Evolutionary conservation across 2,888 invertebrate species (phyloP), one percentile per base, ranked within the genome.

Genomic region (Cryptocheilus praepositus): DNA sequence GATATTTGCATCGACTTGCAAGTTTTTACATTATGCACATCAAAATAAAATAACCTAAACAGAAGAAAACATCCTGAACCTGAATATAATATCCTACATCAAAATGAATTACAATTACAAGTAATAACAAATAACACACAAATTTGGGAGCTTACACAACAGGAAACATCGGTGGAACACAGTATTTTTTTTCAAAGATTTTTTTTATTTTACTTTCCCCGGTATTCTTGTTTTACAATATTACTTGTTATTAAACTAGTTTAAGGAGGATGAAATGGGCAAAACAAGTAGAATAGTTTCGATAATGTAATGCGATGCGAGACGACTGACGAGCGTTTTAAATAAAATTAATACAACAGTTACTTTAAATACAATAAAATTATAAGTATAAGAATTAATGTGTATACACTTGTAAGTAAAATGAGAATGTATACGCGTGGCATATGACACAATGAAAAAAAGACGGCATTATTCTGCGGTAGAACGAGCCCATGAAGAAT

Each of bases 231-330:
- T 82, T 81, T 82, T 81, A 84, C 83, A 85, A 74, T 82, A 78
- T 80, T 78, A 74, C 77, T 77, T 77, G 72, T 81, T 80, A 79
- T 79, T 77, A 76, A 81, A 80, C 77, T 82, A 83, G 70, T 81
- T 79, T 70, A 79, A 77, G 80, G 78, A 75, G 79, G 79, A 83
- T 82, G 82, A 84, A 78, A 84, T 82, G 79, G 81, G 78, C 80
- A 84, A 81, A 83, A 79, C 73, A 77, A 71, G 75, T 81, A 79
- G 73, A 80, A 69, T 73, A 79, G 73, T 80, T 36, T 36, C 63
- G 76, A 81, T 81, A 78, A 77, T 77, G 77, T 79, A 76, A 77
- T 81, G 80, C 77, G 70, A 76, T 83, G 76, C 77, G 77, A 80
- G 77, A 84, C 77, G 80, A 81, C 43, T 73, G 69, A 71, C 68